Percentiles rank a stretch among this genome's conserved stretches.
Conservation (phyloP, 2,888 invertebrate species). For the Rhingia rostrata region DNA sequence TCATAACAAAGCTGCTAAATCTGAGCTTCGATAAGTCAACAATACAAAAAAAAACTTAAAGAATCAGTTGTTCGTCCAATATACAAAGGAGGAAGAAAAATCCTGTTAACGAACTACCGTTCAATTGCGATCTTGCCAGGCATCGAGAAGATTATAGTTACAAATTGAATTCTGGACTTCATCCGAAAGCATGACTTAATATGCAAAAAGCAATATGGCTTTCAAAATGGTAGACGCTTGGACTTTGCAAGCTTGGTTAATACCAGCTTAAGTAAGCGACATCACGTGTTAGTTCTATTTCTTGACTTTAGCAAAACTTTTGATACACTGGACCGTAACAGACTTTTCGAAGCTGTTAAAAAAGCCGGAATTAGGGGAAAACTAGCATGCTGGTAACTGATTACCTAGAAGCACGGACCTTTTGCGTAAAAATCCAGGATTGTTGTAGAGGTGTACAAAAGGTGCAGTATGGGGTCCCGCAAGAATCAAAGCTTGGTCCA, state of each 20-base stretch:
- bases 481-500: neutral
- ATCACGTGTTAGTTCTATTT: neutral
- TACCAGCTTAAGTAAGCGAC: neutral
- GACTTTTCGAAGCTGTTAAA: neutral
- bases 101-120: neutral
- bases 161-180: no score
- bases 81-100: neutral
- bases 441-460: no score
- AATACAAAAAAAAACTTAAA: neutral
- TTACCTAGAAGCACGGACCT: no score
- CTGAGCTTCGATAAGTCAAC: neutral
- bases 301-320: slow-evolving; percentile 1
- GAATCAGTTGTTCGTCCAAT: no score
- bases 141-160: neutral
- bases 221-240: no score
- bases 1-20: neutral
- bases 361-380: no score
- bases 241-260: neutral
- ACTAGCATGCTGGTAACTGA: no score
- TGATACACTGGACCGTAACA: neutral
- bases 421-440: no score
- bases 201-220: no score
- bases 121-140: neutral
- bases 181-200: no score
- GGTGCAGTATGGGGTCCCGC: no score